Evolutionary conservation across 64 coral and sea anemone genomes (phyloP), one percentile per base, ranked within the genome.

Genomic region (Cladopsammia gracilis): DNA sequence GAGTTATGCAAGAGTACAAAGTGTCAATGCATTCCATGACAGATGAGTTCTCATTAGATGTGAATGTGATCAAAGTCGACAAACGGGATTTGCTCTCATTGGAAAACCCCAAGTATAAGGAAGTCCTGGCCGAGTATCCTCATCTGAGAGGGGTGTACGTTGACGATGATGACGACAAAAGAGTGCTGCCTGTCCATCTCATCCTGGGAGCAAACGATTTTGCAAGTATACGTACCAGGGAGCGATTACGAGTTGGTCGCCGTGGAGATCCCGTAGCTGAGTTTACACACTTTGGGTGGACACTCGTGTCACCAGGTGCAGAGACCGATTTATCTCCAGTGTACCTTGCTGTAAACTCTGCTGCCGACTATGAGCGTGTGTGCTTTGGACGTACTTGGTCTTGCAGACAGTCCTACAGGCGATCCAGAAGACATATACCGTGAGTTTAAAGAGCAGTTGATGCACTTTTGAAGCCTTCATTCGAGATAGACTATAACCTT

Each of bases 141-240:
- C 89, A 96, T 60, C 56, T 96, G 13, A 73, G 71, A 61, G 93
- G 87, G 19, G 88, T 95, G 2, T 25, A 70, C 6, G 85, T 95
- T 78, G 79, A 90, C 15, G 79, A 95, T 71, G 44, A 61, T 3
- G 68, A 85, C 25, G 73, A 90, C 54, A 70, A 95, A 46, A 26
- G 53, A 7, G 62, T 64, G 25, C 64, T 96, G 7, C 89, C 89
- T 7, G 89, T 96, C 10, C 94, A 96, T 58, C 50, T 96, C 34
- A 96, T 91, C 48, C 51, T 92, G 34, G 82, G 88, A 81, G 92
- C 84, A 19, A 88, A 94, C 25, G 92, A 94, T 24, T 87, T 78
- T 76, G 68, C 82, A 3, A 93, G 58, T 25, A 93, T 87, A 25
- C 81, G 72, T 14, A 93, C 58, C 26, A 48, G 64, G 20, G 83